Evolutionary conservation across 1,140 invertebrate genomes (phyloP), one percentile per base, ranked within the genome.

Genomic region (Matsumurasca onukii): DNA sequence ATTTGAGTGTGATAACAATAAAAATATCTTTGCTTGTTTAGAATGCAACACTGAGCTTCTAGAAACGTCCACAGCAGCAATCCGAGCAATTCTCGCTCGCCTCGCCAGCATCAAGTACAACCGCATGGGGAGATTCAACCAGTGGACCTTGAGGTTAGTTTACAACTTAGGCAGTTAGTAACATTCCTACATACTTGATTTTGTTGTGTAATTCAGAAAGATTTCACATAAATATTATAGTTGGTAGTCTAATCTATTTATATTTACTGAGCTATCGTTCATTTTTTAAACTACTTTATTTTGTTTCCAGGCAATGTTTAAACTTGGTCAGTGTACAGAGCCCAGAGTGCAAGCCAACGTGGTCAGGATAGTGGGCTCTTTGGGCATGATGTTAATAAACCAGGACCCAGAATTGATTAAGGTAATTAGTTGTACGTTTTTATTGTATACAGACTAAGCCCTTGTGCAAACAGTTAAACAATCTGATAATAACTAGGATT

Each of bases 1-100:
- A n/a, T n/a, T n/a, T n/a, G n/a, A n/a, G n/a, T n/a, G n/a, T n/a
- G n/a, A n/a, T n/a, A n/a, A n/a, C n/a, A n/a, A n/a, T n/a, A n/a
- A n/a, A n/a, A n/a, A n/a, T n/a, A n/a, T n/a, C n/a, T n/a, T n/a
- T n/a, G n/a, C n/a, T n/a, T n/a, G n/a, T n/a, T n/a, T 39, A 39
- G 34, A 39, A 39, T 39, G 34, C 34, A 39, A 59, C 25, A 29
- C 70, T 78, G 13, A 83, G 31, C 75, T 89, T 29, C 70, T 89
- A 48, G 89, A 90, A 76, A 85, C 88, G 17, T 82, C 83, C 15
- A 88, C 87, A 17, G 83, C 86, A 29, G 85, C 85, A 1, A 85
- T 90, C 84, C 80, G 88, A 74, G 85, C 88, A 48, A 81, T 86
- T 20, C 76, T 89, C 31, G 77, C 81, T 66, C 78, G 78, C 73